Conservation (phyloP, 2,113 vertebrate genomes). For the Solea senegalensis region DNA sequence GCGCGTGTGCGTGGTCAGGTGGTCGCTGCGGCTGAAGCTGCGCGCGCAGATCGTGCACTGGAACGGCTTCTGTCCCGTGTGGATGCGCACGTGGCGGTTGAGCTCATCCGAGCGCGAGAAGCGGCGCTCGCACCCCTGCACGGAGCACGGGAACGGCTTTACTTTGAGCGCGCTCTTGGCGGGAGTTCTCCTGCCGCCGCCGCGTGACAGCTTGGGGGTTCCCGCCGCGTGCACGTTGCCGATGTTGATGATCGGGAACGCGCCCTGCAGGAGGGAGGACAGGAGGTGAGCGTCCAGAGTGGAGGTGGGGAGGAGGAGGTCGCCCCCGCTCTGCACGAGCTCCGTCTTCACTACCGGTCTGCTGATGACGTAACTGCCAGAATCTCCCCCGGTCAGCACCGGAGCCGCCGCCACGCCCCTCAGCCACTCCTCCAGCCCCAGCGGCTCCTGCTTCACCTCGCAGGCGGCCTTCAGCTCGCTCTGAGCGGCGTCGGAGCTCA, state of each 20-base stretch:
- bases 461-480: constrained; percentile 41
- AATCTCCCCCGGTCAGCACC: constrained; percentile 43
- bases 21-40: constrained; percentile 97
- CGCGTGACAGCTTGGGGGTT: constrained; percentile 42
- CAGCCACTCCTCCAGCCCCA: constrained; percentile 71
- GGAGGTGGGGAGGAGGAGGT: constrained; percentile 39
- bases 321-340: constrained; percentile 33
- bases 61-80: constrained; percentile 97
- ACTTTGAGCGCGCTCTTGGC: constrained; percentile 72
- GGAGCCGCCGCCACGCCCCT: constrained; percentile 31
- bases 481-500: constrained; percentile 57
- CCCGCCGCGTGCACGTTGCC: constrained; percentile 41
- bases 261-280: constrained; percentile 71
- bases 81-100: constrained; percentile 93
- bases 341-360: constrained; percentile 52
- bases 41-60: constrained; percentile 93
- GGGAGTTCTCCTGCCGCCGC: constrained; percentile 31
- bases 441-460: constrained; percentile 76
- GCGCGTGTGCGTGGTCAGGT: constrained; percentile 96
- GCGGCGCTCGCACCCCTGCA: constrained; percentile 89
- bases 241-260: constrained; percentile 66
- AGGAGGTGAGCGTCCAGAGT: constrained; percentile 70
- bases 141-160: constrained; percentile 90
- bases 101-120: constrained; percentile 95
- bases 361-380: constrained; percentile 63